Percentiles rank a stretch among this genome's conserved stretches.
phyloP scores from a whole-genome alignment of 2,888 invertebrate genomes.

The Strigamia crassipes region DNA sequence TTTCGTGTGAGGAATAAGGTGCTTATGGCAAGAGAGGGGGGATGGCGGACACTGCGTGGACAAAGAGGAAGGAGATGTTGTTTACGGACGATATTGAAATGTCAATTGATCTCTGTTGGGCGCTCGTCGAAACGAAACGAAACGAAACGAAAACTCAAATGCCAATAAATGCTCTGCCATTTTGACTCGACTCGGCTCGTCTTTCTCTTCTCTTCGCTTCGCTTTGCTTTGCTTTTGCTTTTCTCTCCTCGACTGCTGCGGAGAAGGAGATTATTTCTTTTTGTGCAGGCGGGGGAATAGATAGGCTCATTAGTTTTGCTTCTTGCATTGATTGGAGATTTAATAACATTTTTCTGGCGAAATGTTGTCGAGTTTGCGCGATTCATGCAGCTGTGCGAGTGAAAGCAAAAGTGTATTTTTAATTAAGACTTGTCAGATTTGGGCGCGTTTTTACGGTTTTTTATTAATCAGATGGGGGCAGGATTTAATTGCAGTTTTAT shows the following conservation, averaged over 20 bases:
- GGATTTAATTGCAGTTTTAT: slow-evolving; percentile 10
- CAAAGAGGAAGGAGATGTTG: slow-evolving; percentile 9
- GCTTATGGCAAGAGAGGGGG: not conserved
- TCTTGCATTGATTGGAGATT: too few species aligned
- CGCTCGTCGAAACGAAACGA: not conserved
- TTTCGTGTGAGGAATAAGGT: slow-evolving; percentile 17
- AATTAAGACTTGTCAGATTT: not conserved
- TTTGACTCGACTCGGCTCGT: not conserved
- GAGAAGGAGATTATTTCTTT: not conserved
- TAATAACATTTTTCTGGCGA: too few species aligned
- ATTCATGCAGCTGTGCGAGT: too few species aligned
- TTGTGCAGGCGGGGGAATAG: not conserved
- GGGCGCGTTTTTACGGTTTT: not conserved
- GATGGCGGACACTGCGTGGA: slow-evolving; percentile 12
- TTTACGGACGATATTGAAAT: slow-evolving; percentile 23
- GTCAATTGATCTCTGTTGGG: slow-evolving; percentile 3
- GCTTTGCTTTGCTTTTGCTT: not conserved
- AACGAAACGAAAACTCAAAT: slow-evolving; percentile 8
- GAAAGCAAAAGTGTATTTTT: not conserved
- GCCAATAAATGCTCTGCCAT: slow-evolving; percentile 26
- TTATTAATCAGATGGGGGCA: not conserved
- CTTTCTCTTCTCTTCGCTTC: not conserved
- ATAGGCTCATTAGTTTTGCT: too few species aligned
- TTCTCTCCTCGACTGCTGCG: not conserved
- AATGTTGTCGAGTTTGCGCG: too few species aligned